Conservation (phyloP, 2,888 invertebrate genomes). For the Eupithecia centaureata region DNA sequence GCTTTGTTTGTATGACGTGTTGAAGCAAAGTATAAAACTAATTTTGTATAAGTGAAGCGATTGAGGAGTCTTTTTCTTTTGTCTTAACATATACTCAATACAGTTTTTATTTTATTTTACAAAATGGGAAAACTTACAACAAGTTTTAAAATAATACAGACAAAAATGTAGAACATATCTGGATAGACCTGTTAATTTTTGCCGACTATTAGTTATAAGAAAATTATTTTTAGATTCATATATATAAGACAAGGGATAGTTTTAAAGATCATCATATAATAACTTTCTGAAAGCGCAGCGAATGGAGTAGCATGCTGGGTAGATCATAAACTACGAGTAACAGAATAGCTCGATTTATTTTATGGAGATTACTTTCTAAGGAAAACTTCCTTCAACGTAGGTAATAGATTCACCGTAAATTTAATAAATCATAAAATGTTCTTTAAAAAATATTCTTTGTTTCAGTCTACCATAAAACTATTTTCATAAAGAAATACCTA, state of each 20-base stretch:
- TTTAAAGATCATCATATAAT: slow-evolving; percentile 17
- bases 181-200: too few relatives aligned
- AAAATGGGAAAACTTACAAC: too few relatives aligned
- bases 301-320: slow-evolving; percentile 35
- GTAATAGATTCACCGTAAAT: slow-evolving; percentile 30
- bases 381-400: slow-evolving; percentile 42
- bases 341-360: slow-evolving; percentile 48
- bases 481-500: slow-evolving; percentile 18
- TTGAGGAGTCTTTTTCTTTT: background rate
- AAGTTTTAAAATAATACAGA: too few relatives aligned
- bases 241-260: background rate
- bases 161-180: too few relatives aligned
- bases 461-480: background rate
- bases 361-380: slow-evolving; percentile 52
- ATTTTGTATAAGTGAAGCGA: background rate
- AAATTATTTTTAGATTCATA: background rate
- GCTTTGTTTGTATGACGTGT: background rate
- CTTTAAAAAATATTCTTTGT: background rate
- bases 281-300: slow-evolving; percentile 15
- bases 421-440: slow-evolving; percentile 27
- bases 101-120: too few relatives aligned
- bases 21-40: background rate
- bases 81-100: background rate
- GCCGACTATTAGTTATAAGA: too few relatives aligned
- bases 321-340: slow-evolving; percentile 49